phyloP scores from a whole-genome alignment of 2,797 vertebrate species.

The Danio aesculapii region DNA sequence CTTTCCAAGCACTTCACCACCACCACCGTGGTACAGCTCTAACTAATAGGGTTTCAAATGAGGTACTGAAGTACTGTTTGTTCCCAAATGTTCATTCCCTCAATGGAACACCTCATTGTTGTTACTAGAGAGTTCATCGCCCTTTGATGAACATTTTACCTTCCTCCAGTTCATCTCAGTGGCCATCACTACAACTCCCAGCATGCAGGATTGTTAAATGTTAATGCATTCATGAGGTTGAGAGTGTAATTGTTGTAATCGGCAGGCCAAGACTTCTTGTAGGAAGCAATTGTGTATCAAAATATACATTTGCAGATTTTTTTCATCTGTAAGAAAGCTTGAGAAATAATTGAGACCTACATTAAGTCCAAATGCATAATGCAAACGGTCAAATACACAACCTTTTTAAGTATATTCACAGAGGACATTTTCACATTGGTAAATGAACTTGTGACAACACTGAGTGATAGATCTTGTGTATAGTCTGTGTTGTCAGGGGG shows the following conservation, averaged over 20 bases:
- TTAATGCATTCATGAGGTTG: not conserved
- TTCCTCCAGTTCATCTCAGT: not conserved
- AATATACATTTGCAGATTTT: not conserved
- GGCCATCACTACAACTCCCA: not conserved
- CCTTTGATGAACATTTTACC: slow-evolving; percentile 12
- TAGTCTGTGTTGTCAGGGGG: too few species aligned
- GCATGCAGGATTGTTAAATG: slow-evolving; percentile 2
- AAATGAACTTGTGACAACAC: too few species aligned
- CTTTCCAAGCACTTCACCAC: not conserved
- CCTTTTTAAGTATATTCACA: too few species aligned
- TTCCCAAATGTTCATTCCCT: not conserved
- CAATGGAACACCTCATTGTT: not conserved
- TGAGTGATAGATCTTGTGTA: too few species aligned
- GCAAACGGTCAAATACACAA: too few species aligned
- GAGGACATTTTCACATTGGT: too few species aligned
- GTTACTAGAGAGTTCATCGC: not conserved
- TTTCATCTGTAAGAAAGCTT: not conserved
- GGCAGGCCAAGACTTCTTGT: not conserved
- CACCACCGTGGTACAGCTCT: not conserved
- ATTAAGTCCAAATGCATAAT: not conserved
- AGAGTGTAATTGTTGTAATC: not conserved
- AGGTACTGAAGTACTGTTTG: not conserved
- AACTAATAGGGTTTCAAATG: not conserved
- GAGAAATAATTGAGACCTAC: not conserved
- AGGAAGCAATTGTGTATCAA: not conserved